Evolutionary conservation across 2,113 vertebrate genomes (phyloP), one percentile per base, ranked within the genome.

Genomic region (Channa maculata): DNA sequence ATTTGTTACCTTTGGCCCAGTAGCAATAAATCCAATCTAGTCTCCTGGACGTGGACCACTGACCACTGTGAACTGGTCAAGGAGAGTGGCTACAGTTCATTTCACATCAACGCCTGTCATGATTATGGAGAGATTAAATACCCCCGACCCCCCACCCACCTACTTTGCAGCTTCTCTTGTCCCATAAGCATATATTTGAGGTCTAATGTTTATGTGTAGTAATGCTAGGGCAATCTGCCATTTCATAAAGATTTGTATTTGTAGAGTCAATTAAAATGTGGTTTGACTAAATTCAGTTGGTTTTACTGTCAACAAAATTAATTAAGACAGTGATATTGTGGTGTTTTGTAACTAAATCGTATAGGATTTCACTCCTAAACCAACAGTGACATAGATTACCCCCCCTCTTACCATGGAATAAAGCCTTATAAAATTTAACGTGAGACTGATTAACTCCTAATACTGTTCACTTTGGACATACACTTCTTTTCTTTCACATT

Each of bases 21-120:
- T 88, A 88, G 91, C 91, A 91, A 94, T 94, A 93, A 94, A 94
- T 94, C 89, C 90, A 92, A 89, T 93, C 92, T 94, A 87, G 93
- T 94, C 90, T 88, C 54, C 79, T 86, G 86, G 92, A 90, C 86
- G 88, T 92, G 92, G 93, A 89, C 91, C 88, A 75, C 88, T 93
- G 92, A 91, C 92, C 92, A 92, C 89, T 88, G 85, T 75, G 75
- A 92, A 87, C 89, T 93, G 92, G 93, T 93, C 92, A 93, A 92
- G 90, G 91, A 91, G 90, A 94, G 79, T 85, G 83, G 86, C 87
- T 83, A 88, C 90, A 93, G 88, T 91, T 92, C 90, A 92, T 91
- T 93, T 91, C 92, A 90, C 91, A 75, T 80, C 80, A 69, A 85
- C 86, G 73, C 68, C 71, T 51, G 63, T 76, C 87, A 86, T 89